Base-by-base conservation (phyloP, 2,797 vertebrate genomes). In the Columba guinea region DNA sequence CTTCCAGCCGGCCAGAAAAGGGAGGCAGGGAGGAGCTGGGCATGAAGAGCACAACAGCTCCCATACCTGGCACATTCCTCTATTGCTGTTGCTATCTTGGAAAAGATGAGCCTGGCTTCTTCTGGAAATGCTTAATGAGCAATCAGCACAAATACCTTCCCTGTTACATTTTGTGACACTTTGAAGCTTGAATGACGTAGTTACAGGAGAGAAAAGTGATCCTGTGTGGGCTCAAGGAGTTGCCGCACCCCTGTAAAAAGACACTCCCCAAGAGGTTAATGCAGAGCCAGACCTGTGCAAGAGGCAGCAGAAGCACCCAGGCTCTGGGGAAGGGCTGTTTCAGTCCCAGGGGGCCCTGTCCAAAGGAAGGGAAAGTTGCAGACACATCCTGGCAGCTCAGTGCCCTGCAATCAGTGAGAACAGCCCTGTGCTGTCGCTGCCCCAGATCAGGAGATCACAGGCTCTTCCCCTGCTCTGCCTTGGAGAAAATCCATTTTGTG, bases 91-190 rank as follows among this genome's bases (percentile, higher is more conserved):
- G 52, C 52, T 83, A 32, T 67, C 63, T 91, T 82, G 69, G 90
- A 77, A 95, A 94, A 90, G 55, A 92, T 48, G 26, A 87, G 27
- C 63, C 76, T 75, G 62, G 15, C 34, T 84, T 84, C 83, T 92
- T 76, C 89, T 92, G 68, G 75, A 95, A 96, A 76, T 52, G 28
- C 49, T 52, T 74, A 80, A 67, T 68, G 78, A 95, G 80, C 78
- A 89, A 58, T 95, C 93, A 92, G 39, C 48, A 82, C 35, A 71
- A 58, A 77, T 84, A 69, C 35, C 59, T 93, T 83, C 53, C 53
- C 37, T 64, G 51, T 62, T 92, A 87, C 21, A 37, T 90, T 78
- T 48, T 67, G 73, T 63, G 65, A 77, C 0, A n/a, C 60, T 80
- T 64, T 80, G 77, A 87, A 91, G 63, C 37, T 78, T 78, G 62